phyloP scores from a whole-genome alignment of 2,797 vertebrate genomes.

The Mormyrops attenuatus region DNA sequence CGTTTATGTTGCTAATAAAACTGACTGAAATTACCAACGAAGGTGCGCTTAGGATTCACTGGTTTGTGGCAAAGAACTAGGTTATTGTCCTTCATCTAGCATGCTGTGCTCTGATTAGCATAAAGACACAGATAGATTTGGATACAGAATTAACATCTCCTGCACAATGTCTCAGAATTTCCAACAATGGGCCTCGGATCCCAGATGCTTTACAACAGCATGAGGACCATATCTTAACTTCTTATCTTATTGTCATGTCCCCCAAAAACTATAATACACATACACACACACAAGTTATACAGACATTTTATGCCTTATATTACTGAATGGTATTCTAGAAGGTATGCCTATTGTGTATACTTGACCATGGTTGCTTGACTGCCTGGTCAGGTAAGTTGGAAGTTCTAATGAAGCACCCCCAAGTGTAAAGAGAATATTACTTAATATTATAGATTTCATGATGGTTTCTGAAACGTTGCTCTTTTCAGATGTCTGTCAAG shows the following conservation, averaged over 20 bases:
- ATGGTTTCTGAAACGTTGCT: conserved; percentile 26
- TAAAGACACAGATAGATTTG: not conserved
- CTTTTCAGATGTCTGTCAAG: conserved; percentile 67
- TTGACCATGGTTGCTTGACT: not conserved
- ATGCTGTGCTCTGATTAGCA: not conserved
- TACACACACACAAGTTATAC: not conserved
- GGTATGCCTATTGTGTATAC: not conserved
- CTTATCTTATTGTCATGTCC: not conserved
- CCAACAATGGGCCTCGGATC: not conserved
- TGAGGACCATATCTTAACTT: not conserved
- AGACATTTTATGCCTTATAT: not conserved
- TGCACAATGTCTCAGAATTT: not conserved
- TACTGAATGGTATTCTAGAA: not conserved
- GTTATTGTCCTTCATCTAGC: not conserved
- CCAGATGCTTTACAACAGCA: not conserved
- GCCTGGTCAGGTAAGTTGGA: not conserved
- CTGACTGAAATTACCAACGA: not conserved
- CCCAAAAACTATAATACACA: not conserved
- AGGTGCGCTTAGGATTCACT: not conserved
- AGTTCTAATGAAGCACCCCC: not conserved
- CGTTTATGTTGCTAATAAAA: not conserved
- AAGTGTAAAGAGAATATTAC: not conserved
- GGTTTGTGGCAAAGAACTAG: not conserved
- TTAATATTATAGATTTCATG: not conserved
- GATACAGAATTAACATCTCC: not conserved